A percentile compares a stretch with the other conserved stretches of the same genome.
These are phyloP conservation scores for Corticium candelabrum DNA, from an alignment of 37 sponge, comb jelly and placozoan genomes.

Conservation along the genomic window DNA sequence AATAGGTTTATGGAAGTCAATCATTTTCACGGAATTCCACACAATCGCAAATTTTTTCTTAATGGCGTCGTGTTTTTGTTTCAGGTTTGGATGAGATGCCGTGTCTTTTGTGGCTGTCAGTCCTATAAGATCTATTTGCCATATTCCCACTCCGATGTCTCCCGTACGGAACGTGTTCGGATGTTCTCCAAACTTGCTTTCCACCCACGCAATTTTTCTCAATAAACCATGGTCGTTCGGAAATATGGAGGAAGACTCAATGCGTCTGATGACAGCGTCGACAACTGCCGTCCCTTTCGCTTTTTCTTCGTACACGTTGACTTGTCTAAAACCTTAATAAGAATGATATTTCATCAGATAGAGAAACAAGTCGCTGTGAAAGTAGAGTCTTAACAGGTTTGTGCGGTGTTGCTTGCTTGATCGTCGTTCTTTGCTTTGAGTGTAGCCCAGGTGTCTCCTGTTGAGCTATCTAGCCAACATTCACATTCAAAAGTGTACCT, in stretches of 20 bases:
- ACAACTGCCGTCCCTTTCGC: neutral
- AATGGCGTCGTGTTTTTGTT: neutral
- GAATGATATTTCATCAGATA: no score
- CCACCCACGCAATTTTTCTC: neutral
- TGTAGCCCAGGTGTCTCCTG: neutral
- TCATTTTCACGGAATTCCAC: neutral
- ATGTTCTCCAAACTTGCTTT: neutral
- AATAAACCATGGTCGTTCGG: neutral
- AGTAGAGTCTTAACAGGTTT: no score
- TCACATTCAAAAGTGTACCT: neutral
- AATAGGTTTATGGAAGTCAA: neutral
- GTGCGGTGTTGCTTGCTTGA: no score
- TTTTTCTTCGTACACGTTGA: neutral
- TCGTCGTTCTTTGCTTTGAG: no score
- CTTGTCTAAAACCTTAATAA: no score
- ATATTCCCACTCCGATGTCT: neutral
- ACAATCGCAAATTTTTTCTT: neutral
- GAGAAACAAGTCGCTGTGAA: no score
- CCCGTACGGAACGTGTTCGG: neutral
- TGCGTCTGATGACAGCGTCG: neutral
- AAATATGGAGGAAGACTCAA: neutral
- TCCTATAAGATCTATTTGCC: neutral
- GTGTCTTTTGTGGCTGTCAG: neutral
- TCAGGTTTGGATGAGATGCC: neutral
- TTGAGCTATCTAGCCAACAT: neutral